Evolutionary conservation across 1,140 invertebrate species (phyloP), one percentile per base, ranked within the genome.

Genomic region (Agrilus planipennis): DNA sequence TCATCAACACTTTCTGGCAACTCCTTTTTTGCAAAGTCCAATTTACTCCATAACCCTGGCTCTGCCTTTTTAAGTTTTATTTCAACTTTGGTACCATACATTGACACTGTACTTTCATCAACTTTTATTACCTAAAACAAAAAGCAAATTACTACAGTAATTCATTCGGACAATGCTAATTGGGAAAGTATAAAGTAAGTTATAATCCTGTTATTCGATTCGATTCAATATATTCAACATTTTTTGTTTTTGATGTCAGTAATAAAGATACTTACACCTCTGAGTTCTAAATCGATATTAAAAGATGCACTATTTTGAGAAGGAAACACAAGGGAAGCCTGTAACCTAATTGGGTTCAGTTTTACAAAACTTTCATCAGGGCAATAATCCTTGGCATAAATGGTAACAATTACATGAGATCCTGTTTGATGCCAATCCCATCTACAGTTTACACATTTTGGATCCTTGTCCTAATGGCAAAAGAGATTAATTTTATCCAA

Each of bases 361-460:
- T 89, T 79, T 7, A 98, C 68, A 28, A 49, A 63, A 28, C 84
- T 88, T 37, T 72, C 59, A 19, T 70, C 68, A 22, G 89, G 88
- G 53, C 90, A 71, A 59, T 92, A 88, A 42, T 86, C 80, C 63
- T 96, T 96, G 1, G 85, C 84, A 69, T 88, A 96, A 35, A 96
- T 73, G 30, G 88, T 83, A 17, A 95, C 73, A 45, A 85, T 78
- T 0, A 95, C 81, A 65, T 76, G 69, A 3, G 71, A 73, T 7
- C 75, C 79, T 10, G 89, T 93, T 67, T 94, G 90, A 69, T 91
- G 85, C 83, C 88, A 96, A 61, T 96, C 93, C 67, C 85, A 80
- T 18, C 91, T 75, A 60, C 90, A 96, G 40, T 81, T 73, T 1
- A 83, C 71, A 35, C 64, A 68, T 51, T 73, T 71, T 25, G 69